Evolutionary conservation across 35 echinoderm and acorn worm genomes (phyloP), one percentile per base, ranked within the genome.

Genomic region (Nesometra sesokonis): DNA sequence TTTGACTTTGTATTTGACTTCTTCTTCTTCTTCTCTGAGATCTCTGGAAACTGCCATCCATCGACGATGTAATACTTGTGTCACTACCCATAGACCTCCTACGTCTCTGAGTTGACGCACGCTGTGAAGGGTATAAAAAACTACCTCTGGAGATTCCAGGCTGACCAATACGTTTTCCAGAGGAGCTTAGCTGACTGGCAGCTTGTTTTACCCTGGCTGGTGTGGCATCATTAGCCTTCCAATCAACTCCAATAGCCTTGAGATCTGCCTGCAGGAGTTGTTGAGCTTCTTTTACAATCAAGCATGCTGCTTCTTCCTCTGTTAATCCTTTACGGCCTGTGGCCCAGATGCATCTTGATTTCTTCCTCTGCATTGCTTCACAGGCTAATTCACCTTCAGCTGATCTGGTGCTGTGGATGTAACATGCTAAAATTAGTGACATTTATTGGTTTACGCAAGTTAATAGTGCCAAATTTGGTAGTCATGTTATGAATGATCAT

Each of bases 281-380:
- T 76, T 91, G 91, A 47, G 96, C 96, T 86, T 99, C 96, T 40
- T 33, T 80, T 33, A 99, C 88, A 2, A 99, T 99, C 46, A 99
- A 15, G 27, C 67, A 35, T 15, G 96, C 96, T 78, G 96, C 96
- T 47, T 99, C 92, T 30, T 90, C 85, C 46, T 99, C 96, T 0
- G 96, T 99, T 29, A 99, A 40, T 33, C 96, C 96, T 80, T 99
- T 99, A 52, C 87, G 87, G 13, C 96, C 96, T 27, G 96, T 94
- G 15, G 90, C 96, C 96, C 96, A 99, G 57, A 99, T 99, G 77
- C 96, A 99, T 11, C 96, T 77, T 21, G 96, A 77, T 13, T 89
- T 79, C 38, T 86, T 87, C 37, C 96, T 91, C 83, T 99, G 91
- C 31, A 81, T 82, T 4, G 90, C 96, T 86, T 99, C 96, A 90